Percentiles rank a stretch among this genome's conserved stretches.
phyloP scores from a whole-genome alignment of 2,888 invertebrate genomes.

The Luffia ferchaultella region DNA sequence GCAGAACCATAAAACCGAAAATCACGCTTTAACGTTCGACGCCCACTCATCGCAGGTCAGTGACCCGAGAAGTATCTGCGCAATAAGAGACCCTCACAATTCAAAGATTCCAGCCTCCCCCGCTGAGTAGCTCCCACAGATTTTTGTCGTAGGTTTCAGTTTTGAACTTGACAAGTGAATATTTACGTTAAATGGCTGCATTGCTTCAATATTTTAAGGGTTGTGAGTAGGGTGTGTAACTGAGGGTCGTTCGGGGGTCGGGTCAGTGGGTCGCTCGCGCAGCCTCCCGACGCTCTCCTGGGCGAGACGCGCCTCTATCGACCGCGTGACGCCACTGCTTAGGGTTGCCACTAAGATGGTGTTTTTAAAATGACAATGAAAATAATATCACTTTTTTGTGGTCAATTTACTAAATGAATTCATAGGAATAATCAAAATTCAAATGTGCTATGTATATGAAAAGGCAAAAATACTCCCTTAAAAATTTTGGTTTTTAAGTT shows the following conservation, averaged over 20 bases:
- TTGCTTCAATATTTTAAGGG: constrained; percentile 10
- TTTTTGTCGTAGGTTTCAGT: not conserved
- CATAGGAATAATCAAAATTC: too few relatives aligned
- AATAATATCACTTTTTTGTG: too few relatives aligned
- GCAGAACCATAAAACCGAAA: too few relatives aligned
- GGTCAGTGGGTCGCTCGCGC: constrained; percentile 74
- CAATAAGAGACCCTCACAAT: not conserved
- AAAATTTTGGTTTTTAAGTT: too few relatives aligned
- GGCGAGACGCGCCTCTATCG: constrained; percentile 61
- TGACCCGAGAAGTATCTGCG: not conserved
- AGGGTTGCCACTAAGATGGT: constrained; percentile 44
- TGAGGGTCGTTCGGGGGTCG: constrained; percentile 32
- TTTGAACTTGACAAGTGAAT: not conserved
- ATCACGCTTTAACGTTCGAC: too few relatives aligned
- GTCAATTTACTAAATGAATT: too few relatives aligned
- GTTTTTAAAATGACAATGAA: too few relatives aligned
- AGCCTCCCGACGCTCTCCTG: constrained; percentile 56
- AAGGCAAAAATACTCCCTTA: too few relatives aligned
- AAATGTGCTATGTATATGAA: too few relatives aligned
- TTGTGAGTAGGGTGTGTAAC: constrained; percentile 24
- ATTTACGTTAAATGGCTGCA: not conserved
- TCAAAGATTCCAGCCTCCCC: too few relatives aligned
- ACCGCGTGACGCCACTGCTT: constrained; percentile 43
- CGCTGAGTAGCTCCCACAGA: not conserved
- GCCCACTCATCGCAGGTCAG: not conserved